Percentiles rank a stretch among this genome's conserved stretches.
phyloP scores from a whole-genome alignment of 2,888 invertebrate genomes.

The Hydrotaea diabolus region DNA sequence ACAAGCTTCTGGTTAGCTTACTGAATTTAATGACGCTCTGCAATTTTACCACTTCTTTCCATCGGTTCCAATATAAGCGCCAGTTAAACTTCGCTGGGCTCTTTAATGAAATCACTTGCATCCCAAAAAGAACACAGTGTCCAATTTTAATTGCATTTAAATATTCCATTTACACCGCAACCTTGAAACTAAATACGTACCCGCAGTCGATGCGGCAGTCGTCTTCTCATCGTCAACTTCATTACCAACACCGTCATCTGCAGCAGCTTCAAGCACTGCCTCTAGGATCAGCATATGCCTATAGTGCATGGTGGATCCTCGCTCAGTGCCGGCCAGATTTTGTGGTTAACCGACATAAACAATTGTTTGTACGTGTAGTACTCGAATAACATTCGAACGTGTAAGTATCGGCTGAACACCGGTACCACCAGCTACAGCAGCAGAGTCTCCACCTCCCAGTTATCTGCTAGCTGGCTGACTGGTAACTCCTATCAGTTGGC shows the following conservation, averaged over 20 bases:
- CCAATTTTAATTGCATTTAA: constrained; percentile 10
- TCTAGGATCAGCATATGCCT: not conserved
- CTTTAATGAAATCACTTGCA: not conserved
- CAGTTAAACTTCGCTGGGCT: too few species aligned
- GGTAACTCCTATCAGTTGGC: constrained; percentile 59
- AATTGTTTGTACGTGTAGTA: constrained; percentile 60
- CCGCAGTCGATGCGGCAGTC: too few species aligned
- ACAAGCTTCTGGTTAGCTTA: too few species aligned
- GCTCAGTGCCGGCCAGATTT: constrained; percentile 1
- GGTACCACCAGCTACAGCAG: not conserved
- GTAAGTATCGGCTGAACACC: constrained; percentile 17
- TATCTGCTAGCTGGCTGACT: not conserved
- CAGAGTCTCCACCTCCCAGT: not conserved
- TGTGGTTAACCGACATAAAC: constrained; percentile 67
- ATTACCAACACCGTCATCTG: constrained; percentile 36
- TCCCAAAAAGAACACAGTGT: not conserved
- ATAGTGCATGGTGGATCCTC: not conserved
- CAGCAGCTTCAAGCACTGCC: not conserved
- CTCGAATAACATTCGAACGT: constrained; percentile 33
- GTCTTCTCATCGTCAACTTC: constrained; percentile 23
- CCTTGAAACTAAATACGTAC: constrained; percentile 64
- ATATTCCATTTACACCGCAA: constrained; percentile 33
- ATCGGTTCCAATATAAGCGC: too few species aligned
- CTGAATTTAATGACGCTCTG: too few species aligned
- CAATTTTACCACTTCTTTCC: too few species aligned